Percentiles rank a stretch among this genome's conserved stretches.
Conservation (phyloP, 35 echinoderm and acorn worm genomes). For the Chiridota heheva region DNA sequence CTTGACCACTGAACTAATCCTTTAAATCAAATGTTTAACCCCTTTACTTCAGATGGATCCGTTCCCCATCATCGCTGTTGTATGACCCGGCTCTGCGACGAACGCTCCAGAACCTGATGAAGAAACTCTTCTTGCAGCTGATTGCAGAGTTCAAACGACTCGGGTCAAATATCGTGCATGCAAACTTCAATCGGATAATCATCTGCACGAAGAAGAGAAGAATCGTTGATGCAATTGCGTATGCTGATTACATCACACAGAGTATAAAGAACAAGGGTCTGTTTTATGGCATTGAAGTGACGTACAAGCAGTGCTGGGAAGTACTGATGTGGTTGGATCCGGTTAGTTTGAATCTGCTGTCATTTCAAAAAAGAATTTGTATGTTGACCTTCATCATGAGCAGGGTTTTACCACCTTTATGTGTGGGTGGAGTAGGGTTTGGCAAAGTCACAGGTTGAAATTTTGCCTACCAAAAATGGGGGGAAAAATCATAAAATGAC, state of each 20-base stretch:
- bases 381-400: no score
- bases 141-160: conserved; percentile 97
- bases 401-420: no score
- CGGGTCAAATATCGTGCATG: conserved; percentile 90
- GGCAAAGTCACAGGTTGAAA: no score
- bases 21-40: no score
- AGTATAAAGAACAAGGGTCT: conserved; percentile 87
- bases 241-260: conserved; percentile 94
- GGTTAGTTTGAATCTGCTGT: no score
- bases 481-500: no score
- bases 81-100: conserved; percentile 92
- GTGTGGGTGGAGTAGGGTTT: no score
- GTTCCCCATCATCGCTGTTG: conserved; percentile 78
- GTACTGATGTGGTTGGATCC: conserved; percentile 92
- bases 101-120: conserved; percentile 89
- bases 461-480: no score
- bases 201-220: conserved; percentile 93
- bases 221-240: conserved; percentile 84
- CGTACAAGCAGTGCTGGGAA: conserved; percentile 96
- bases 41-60: conserved; percentile 90
- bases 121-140: conserved; percentile 95
- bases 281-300: conserved; percentile 89
- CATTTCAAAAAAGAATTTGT: no score
- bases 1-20: no score
- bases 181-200: conserved; percentile 92